Conservation (phyloP, 2,113 vertebrate species). For the Equus quagga region DNA sequence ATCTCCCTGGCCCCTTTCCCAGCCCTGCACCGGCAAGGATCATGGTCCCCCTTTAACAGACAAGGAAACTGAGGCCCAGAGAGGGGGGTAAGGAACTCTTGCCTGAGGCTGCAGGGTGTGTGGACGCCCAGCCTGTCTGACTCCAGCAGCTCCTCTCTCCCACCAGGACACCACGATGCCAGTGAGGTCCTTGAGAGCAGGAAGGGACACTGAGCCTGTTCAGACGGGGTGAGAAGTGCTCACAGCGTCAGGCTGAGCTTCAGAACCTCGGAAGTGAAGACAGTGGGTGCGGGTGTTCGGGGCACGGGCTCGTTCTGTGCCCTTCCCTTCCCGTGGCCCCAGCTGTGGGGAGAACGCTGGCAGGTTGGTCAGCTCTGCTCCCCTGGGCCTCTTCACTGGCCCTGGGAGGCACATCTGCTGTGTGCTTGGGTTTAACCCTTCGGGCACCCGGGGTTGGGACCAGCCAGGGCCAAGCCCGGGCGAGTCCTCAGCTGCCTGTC, state of each 20-base stretch:
- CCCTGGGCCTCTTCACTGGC: not conserved
- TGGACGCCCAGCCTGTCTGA: not conserved
- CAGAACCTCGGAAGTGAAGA: not conserved
- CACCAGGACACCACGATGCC: rapidly evolving
- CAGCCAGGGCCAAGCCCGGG: not conserved
- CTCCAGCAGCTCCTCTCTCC: not conserved
- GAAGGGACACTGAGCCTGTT: not conserved
- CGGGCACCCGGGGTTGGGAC: not conserved
- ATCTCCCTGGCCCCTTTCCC: not conserved
- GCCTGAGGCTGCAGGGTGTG: not conserved
- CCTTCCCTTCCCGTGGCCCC: not conserved
- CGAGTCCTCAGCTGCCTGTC: not conserved
- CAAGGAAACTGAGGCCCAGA: not conserved
- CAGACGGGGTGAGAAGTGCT: rapidly evolving
- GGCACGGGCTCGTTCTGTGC: not conserved
- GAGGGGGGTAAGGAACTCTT: not conserved
- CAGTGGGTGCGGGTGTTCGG: not conserved
- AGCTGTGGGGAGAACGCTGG: not conserved
- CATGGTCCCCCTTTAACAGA: not conserved
- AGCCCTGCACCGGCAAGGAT: rapidly evolving
- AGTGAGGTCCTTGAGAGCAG: not conserved
- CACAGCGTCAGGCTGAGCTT: not conserved
- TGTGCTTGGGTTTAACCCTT: not conserved
- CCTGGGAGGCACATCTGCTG: not conserved
- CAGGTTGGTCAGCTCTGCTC: not conserved